These are phyloP conservation scores for Pyrgilauda ruficollis DNA, from an alignment of 2,113 vertebrate species.

Conservation along the genomic window DNA sequence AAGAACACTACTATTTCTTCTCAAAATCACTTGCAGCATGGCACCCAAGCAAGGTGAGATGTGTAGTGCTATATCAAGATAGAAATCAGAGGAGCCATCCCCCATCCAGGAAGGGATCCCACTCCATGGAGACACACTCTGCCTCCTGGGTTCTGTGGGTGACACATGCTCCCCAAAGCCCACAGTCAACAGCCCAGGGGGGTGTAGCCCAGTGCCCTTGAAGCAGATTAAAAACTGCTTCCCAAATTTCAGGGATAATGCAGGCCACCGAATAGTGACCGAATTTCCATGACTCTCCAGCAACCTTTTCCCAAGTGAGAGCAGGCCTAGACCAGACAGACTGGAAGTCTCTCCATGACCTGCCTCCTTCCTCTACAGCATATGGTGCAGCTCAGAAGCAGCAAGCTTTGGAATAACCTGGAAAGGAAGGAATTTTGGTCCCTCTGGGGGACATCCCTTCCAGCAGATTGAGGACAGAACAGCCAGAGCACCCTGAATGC, in stretches of 20 bases:
- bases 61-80: rapidly evolving
- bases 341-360: background rate
- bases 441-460: background rate
- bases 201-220: background rate
- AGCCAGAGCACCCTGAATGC: background rate
- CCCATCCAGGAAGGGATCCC: rapidly evolving
- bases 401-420: background rate
- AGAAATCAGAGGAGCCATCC: background rate
- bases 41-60: background rate
- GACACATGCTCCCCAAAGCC: rapidly evolving
- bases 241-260: background rate
- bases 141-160: background rate
- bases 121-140: rapidly evolving
- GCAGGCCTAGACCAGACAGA: background rate
- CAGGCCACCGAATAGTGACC: rapidly evolving
- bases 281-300: background rate
- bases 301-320: background rate
- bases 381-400: background rate
- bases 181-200: rapidly evolving
- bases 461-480: background rate
- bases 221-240: background rate
- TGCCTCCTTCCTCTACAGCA: rapidly evolving
- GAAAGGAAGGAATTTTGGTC: background rate
- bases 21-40: background rate
- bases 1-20: slow-evolving; percentile 28